Evolutionary conservation across 2,113 vertebrate species (phyloP), one percentile per base, ranked within the genome.

Genomic region (Aramus guarauna): DNA sequence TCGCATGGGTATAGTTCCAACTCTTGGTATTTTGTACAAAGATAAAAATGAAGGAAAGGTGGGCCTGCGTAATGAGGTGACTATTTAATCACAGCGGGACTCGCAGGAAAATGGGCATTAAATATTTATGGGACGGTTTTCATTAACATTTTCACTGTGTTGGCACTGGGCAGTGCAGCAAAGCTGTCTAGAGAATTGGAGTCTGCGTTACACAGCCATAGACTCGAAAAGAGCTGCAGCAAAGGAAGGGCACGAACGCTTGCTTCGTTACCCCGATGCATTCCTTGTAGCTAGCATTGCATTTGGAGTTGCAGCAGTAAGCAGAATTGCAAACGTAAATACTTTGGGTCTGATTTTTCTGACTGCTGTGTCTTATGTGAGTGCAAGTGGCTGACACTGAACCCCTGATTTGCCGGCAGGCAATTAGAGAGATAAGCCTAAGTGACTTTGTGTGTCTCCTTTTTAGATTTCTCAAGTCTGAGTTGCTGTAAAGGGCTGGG

Each of bases 121-220:
- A 98, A 96, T 96, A 97, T 98, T 97, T 95, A 98, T 80, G 69
- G 82, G 59, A 60, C 5, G 27, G 89, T 91, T 91, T 95, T 96
- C 88, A 89, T 97, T 97, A 95, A 84, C 92, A 63, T 96, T 94
- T 96, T 68, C 77, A 13, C 79, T 75, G 34, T 60, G 63, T 83
- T 93, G 92, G 53, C 94, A 67, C 39, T 59, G 96, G 95, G 90
- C 96, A 81, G 73, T 18, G 80, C 90, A 71, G 48, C 41, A 73
- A 81, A 73, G 63, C 88, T 81, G 87, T 92, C 2, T 15, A 24
- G 95, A 95, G 97, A 96, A 74, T 10, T 58, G n/a, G 68, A 79
- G 75, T 36, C 66, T 91, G 77, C 90, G 34, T 84, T 68, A 45
- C 53, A 12, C 19, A 85, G 95, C 84, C 75, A 18, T 36, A 72